A percentile compares a stretch with the other conserved stretches of the same genome.
Conservation (phyloP, 2,888 invertebrate genomes). For the Glaucopsyche alexis region DNA sequence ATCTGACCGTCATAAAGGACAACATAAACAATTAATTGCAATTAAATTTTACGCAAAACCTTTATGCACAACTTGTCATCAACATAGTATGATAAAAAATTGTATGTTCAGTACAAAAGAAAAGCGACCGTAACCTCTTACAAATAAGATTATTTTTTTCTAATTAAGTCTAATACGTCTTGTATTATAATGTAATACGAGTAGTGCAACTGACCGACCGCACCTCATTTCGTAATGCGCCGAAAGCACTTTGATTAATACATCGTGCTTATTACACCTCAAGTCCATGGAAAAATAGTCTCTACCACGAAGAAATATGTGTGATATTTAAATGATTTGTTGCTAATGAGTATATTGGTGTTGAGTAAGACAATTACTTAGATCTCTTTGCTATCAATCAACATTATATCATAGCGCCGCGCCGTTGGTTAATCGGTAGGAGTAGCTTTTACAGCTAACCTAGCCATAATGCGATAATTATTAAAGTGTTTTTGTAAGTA, state of each 20-base stretch:
- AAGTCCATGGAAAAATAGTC: slow-evolving; percentile 29
- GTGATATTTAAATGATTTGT: slow-evolving; percentile 29
- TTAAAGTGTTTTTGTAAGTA: too few relatives aligned
- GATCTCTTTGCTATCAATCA: slow-evolving; percentile 40
- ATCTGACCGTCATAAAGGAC: too few relatives aligned
- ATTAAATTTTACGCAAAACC: too few relatives aligned
- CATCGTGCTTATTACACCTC: slow-evolving; percentile 39
- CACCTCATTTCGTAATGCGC: slow-evolving; percentile 44
- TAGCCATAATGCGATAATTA: too few relatives aligned
- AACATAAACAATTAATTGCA: too few relatives aligned
- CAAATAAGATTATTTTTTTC: background rate
- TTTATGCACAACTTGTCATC: too few relatives aligned
- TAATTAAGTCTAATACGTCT: slow-evolving; percentile 33
- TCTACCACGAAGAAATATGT: slow-evolving; percentile 8
- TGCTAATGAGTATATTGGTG: slow-evolving; percentile 28
- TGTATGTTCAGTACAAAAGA: too few relatives aligned
- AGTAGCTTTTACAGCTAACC: background rate
- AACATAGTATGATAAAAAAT: too few relatives aligned
- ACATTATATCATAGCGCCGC: slow-evolving; percentile 20
- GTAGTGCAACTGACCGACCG: slow-evolving; percentile 44
- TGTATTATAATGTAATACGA: slow-evolving; percentile 46
- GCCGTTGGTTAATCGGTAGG: background rate
- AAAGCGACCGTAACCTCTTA: background rate
- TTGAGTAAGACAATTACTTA: slow-evolving; percentile 40
- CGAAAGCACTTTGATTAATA: slow-evolving; percentile 47